Evolutionary conservation across 2,888 invertebrate species (phyloP).

Genomic region (Hipparchia semele): DNA sequence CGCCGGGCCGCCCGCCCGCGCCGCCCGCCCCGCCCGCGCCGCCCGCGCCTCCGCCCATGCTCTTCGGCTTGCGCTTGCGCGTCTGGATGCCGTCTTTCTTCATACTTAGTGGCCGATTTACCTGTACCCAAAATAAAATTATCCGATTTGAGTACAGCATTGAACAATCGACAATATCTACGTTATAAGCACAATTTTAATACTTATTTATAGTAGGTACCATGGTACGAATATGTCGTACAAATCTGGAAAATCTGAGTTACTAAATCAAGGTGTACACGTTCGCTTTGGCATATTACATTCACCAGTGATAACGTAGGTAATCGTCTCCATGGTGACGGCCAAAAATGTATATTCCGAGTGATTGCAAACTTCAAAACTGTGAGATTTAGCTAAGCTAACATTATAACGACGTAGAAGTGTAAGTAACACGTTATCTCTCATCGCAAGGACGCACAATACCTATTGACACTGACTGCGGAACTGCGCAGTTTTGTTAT

Average conservation of each 20-base stretch:
- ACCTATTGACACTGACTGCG: not conserved
- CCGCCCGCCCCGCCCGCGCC: conserved; percentile 50
- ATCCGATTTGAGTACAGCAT: not conserved
- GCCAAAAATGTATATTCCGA: too few relatives aligned
- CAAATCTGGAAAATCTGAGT: too few relatives aligned
- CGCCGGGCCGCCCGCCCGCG: conserved; percentile 51
- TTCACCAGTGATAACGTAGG: too few relatives aligned
- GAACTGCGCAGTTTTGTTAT: not conserved
- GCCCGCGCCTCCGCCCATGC: conserved; percentile 72
- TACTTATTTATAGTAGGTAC: too few relatives aligned
- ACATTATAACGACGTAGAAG: not conserved
- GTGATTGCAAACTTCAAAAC: not conserved
- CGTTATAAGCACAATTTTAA: too few relatives aligned
- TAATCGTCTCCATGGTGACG: too few relatives aligned
- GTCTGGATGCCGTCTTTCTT: conserved; percentile 99
- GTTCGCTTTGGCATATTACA: too few relatives aligned
- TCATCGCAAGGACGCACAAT: not conserved
- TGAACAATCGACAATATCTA: too few relatives aligned
- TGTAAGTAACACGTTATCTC: not conserved
- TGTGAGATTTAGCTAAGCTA: not conserved
- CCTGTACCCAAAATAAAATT: conserved; percentile 78
- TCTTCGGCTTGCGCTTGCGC: conserved; percentile 95
- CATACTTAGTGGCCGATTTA: conserved; percentile 97
- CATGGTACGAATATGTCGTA: too few relatives aligned
- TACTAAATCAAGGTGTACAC: too few relatives aligned